These are phyloP conservation scores for Tadarida brasiliensis DNA, from an alignment of 2,797 vertebrate genomes.

Conservation along the genomic window DNA sequence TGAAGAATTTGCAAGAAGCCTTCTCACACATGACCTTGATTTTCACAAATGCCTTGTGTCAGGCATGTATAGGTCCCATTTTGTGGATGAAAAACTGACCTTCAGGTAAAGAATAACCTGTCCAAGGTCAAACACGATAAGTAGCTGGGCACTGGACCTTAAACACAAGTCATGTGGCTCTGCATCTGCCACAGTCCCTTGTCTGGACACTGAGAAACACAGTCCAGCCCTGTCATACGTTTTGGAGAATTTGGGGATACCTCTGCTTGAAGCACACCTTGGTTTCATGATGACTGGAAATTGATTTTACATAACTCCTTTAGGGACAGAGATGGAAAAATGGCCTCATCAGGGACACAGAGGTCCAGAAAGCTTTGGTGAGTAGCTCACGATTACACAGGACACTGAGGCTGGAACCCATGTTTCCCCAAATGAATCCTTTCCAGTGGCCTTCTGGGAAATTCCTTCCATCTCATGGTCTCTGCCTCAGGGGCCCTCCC, in stretches of 20 bases:
- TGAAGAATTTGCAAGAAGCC: not conserved
- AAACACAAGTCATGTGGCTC: not conserved
- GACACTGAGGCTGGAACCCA: not conserved
- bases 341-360: not conserved
- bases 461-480: not conserved
- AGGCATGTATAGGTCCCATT: not conserved
- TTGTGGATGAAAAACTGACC: not conserved
- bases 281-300: not conserved
- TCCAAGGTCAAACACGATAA: not conserved
- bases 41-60: not conserved
- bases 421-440: not conserved
- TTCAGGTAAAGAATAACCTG: not conserved
- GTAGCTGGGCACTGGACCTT: not conserved
- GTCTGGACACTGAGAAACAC: not conserved
- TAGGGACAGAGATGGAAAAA: not conserved
- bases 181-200: too few species aligned
- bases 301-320: not conserved
- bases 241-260: not conserved
- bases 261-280: not conserved
- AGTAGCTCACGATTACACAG: not conserved
- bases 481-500: not conserved
- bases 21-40: not conserved
- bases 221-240: not conserved
- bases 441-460: not conserved
- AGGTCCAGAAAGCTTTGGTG: not conserved